A percentile compares a stretch with the other conserved stretches of the same genome.
These are phyloP conservation scores for Mycetomoellerius zeteki DNA, from an alignment of 1,140 invertebrate species.

Conservation along the genomic window DNA sequence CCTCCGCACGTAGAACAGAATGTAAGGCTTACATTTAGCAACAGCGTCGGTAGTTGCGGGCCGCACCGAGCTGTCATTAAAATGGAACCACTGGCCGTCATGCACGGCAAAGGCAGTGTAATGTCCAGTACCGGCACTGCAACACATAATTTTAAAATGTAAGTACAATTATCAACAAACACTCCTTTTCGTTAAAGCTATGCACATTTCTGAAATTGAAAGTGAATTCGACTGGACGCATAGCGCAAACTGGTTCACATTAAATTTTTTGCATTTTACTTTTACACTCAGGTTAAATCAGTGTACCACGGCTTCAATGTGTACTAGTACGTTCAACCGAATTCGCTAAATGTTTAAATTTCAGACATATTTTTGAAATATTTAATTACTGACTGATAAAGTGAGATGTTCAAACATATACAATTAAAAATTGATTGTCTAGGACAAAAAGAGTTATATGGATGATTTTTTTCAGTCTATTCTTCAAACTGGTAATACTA, in stretches of 20 bases:
- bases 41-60: constrained; percentile 90
- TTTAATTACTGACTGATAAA: neutral
- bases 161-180: constrained; percentile 1
- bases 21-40: constrained; percentile 94
- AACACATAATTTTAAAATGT: constrained; percentile 73
- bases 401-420: too few species aligned
- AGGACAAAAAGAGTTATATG: too few species aligned
- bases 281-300: neutral
- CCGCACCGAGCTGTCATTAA: constrained; percentile 95
- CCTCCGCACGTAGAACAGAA: constrained; percentile 94
- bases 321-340: too few species aligned
- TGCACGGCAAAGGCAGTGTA: constrained; percentile 95
- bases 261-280: neutral
- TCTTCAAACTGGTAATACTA: too few species aligned
- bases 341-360: neutral
- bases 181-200: neutral
- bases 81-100: constrained; percentile 94
- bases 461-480: too few species aligned
- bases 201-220: neutral
- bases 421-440: too few species aligned
- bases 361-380: constrained; percentile 9
- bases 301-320: too few species aligned
- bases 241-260: too few species aligned
- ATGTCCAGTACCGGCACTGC: constrained; percentile 93
- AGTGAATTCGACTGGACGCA: too few species aligned